Percentiles rank a stretch among this genome's conserved stretches.
Conservation (phyloP, 2,888 invertebrate genomes). For the Osmoderma eremita region DNA sequence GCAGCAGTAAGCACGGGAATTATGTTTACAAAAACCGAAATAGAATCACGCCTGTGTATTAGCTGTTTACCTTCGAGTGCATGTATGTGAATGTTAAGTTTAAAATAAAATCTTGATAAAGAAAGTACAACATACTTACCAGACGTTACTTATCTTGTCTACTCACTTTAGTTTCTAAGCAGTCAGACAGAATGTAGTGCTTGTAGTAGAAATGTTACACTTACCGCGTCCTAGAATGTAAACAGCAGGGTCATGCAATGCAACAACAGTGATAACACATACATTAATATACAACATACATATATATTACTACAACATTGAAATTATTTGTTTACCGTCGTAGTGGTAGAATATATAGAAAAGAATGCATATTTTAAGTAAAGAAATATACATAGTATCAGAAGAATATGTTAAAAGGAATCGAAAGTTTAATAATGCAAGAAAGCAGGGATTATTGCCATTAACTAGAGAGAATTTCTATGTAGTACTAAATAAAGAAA, state of each 20-base stretch:
- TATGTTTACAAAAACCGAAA: background rate
- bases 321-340: conserved; percentile 5
- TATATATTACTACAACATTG: background rate
- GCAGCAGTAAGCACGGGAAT: background rate
- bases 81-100: conserved; percentile 36
- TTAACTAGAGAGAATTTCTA: background rate
- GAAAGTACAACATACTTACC: conserved; percentile 35
- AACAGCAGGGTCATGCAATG: conserved; percentile 62
- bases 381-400: background rate
- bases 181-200: conserved; percentile 36
- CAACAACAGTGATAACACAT: conserved; percentile 52
- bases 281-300: too few species aligned
- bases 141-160: conserved; percentile 51
- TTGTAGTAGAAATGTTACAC: conserved; percentile 53
- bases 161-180: conserved; percentile 53
- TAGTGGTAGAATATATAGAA: too few species aligned
- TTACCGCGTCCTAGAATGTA: conserved; percentile 66
- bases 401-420: background rate
- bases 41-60: conserved; percentile 10
- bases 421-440: background rate
- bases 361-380: conserved; percentile 6
- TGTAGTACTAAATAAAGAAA: too few species aligned
- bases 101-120: conserved; percentile 27
- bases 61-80: conserved; percentile 33
- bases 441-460: background rate